Base-by-base conservation (phyloP, 2,888 invertebrate species). In the Hyalella azteca region DNA sequence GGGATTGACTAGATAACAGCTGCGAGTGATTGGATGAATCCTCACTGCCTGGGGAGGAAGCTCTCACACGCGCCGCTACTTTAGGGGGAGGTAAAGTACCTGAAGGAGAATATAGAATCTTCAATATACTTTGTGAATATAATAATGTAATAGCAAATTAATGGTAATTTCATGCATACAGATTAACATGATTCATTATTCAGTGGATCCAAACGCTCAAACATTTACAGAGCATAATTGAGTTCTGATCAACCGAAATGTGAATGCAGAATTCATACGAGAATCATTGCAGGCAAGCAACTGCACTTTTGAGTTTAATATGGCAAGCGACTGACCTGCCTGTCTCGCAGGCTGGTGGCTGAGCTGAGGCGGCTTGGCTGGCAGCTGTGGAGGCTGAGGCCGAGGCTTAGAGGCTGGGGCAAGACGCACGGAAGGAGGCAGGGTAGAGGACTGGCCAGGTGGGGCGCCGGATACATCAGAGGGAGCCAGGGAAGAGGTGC, bases 281-380 rank as follows among this genome's bases (percentile, higher is more conserved):
- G 45, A n/a, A n/a, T n/a, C n/a, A n/a, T n/a, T n/a, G n/a, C n/a
- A n/a, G n/a, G n/a, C n/a, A n/a, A n/a, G n/a, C n/a, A n/a, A n/a
- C n/a, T n/a, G n/a, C n/a, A n/a, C n/a, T n/a, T n/a, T n/a, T n/a
- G n/a, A n/a, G n/a, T n/a, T n/a, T n/a, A n/a, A n/a, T n/a, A n/a
- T n/a, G n/a, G 26, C 26, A 2, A 2, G 9, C 5, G 26, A 82
- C 77, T 73, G 5, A 84, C 84, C 84, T 66, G 82, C 79, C 79
- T 82, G 81, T 59, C 82, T 82, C 41, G 84, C 79, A n/a, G 81
- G 82, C n/a, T 79, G 78, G 45, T 84, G 84, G 32, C 81, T 81
- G 76, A 84, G 80, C 39, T 81, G 79, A 5, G 83, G 80, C 49
- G 84, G 84, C 49, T 84, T 84, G 26, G 81, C 82, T n/a, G 84